Conservation (phyloP, 2,113 vertebrate genomes). For the Seriola dumerili region DNA sequence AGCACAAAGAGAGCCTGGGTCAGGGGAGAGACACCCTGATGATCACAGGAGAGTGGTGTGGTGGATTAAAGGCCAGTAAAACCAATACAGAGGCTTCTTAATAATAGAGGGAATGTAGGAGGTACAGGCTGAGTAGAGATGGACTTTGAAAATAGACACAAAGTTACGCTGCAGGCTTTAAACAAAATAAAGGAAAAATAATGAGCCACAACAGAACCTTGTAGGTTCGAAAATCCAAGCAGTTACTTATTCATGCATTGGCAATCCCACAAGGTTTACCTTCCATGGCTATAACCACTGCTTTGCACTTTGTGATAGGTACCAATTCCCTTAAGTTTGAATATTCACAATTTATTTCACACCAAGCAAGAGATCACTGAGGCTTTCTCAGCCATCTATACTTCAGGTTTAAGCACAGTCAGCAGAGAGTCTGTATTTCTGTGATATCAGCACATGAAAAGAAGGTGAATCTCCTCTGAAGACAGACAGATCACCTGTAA, state of each 20-base stretch:
- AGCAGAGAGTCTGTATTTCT: slow-evolving; percentile 15
- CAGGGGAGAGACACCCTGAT: slow-evolving; percentile 1
- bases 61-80: slow-evolving; percentile 44
- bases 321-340: slow-evolving; percentile 36
- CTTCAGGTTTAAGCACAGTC: slow-evolving; percentile 20
- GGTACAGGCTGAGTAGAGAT: slow-evolving; percentile 13
- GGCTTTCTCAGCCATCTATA: slow-evolving; percentile 7
- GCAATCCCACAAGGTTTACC: slow-evolving; percentile 18
- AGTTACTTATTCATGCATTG: slow-evolving; percentile 39
- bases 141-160: slow-evolving; percentile 24
- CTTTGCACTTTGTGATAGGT: slow-evolving; percentile 12
- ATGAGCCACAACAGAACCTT: neutral
- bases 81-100: slow-evolving; percentile 21
- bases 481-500: neutral
- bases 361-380: slow-evolving; percentile 21
- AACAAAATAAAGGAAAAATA: neutral
- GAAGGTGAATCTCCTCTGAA: neutral
- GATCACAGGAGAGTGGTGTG: slow-evolving; percentile 47
- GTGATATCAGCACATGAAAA: slow-evolving; percentile 12
- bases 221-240: slow-evolving; percentile 6
- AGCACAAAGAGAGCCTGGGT: slow-evolving; percentile 30
- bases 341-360: slow-evolving; percentile 20
- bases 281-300: slow-evolving; percentile 13
- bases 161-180: neutral
- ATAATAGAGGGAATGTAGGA: slow-evolving; percentile 43